Evolutionary conservation across 2,797 vertebrate genomes (phyloP), one percentile per base, ranked within the genome.

Genomic region (Odontamblyopus lacepedii): DNA sequence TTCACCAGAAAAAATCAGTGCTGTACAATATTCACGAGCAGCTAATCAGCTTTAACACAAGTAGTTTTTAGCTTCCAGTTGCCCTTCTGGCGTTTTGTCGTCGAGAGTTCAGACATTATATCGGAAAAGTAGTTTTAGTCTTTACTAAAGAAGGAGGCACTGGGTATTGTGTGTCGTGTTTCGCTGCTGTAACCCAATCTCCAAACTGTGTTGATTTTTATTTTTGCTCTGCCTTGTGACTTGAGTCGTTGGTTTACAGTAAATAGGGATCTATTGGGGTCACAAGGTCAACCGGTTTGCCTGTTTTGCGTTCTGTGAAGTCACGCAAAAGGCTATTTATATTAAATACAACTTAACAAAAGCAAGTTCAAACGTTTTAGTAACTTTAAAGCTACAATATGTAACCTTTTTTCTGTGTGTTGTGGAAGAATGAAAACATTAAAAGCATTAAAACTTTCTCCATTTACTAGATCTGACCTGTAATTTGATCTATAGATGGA

Each of bases 261-360:
- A 91, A 86, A 90, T 90, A 84, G 87, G 84, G 83, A 84, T 75
- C 78, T 2, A 62, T 38, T 3, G 73, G 64, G 79, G 87, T 83
- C 83, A 77, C 60, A 0, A 69, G 90, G 86, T 81, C 67, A 27
- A 73, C 12, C 0, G 9, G 5, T 82, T 84, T 77, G 83, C 82
- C 65, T 77, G 79, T 73, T 83, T 72, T 74, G 70, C 57, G 72
- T 77, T 79, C 78, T 75, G 78, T 3, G 71, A 75, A 51, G 70
- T 60, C 4, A 60, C 27, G 55, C 23, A 26, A 13, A 38, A 38
- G 35, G 35, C 35, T 57, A 26, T 57, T n/a, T 57, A 11, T 56
- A 9, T 56, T 0, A 23, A 56, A 56, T 44, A 44, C 35, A 38
- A 9, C 35, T 38, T 9, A 0, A 38, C 35, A 55, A 9, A 23